Evolutionary conservation across 2,888 invertebrate species (phyloP), one percentile per base, ranked within the genome.

Genomic region (Mellilla xanthometata): DNA sequence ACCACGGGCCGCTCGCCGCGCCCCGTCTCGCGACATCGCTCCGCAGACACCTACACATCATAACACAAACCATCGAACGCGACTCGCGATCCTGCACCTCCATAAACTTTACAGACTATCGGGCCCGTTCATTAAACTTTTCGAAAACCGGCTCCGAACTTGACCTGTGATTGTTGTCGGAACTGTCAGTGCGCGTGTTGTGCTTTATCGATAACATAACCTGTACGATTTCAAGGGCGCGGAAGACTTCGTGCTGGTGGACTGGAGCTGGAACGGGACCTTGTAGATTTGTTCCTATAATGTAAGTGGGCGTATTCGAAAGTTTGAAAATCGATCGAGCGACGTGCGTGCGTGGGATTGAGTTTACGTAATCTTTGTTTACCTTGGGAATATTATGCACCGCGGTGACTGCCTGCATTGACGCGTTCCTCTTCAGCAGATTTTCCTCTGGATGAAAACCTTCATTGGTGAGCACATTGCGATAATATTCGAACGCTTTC

Each of bases 361-460:
- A 79, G 76, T 88, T 89, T 86, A 87, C 85, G 86, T 88, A 88
- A 89, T 87, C 80, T 87, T 89, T 89, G 88, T 89, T 89, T 89
- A 88, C 87, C 81, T 88, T 88, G 82, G 84, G 75, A 81, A 83
- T 82, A 83, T 85, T 80, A 83, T 86, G 87, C 85, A 86, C 80
- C 72, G 76, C 74, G 76, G 71, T 70, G 70, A 72, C 68, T 70
- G 66, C 65, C 63, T 61, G 66, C 65, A 57, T 67, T 73, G 71
- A 68, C 65, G 64, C 60, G 62, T 62, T 65, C 58, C 57, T 53
- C 47, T 55, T 60, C 60, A 39, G 29, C 47, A 49, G 24, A 38
- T 43, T 44, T 35, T 27, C 34, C 7, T 31, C 51, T 48, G 51
- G 43, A 58, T 39, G 45, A 53, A 62, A 49, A 29, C 48, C 42